phyloP scores from a whole-genome alignment of 2,797 vertebrate species.

The Nannoperca obscura region DNA sequence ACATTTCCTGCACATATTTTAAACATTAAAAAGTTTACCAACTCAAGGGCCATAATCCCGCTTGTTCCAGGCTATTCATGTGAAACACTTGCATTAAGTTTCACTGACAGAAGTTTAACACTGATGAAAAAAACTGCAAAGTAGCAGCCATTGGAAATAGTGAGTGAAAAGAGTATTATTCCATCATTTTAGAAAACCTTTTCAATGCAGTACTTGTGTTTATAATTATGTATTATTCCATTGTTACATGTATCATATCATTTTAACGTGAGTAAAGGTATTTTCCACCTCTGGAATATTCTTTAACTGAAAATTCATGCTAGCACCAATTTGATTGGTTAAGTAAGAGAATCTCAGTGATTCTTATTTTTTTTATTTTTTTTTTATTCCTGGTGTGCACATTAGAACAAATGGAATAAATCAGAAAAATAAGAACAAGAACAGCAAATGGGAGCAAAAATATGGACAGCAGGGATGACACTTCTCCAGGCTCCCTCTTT shows the following conservation, averaged over 20 bases:
- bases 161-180: neutral
- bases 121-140: neutral
- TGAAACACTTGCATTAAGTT: neutral
- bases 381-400: conserved; percentile 10
- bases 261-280: neutral
- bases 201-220: too few species aligned
- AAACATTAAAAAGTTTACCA: neutral
- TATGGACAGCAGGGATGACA: conserved; percentile 25
- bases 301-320: conserved; percentile 2
- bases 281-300: conserved; percentile 43
- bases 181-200: too few species aligned
- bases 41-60: neutral
- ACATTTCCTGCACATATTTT: neutral
- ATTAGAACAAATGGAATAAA: conserved; percentile 25
- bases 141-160: neutral
- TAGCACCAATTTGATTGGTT: neutral
- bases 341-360: neutral
- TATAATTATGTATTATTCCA: too few species aligned
- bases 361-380: too few species aligned
- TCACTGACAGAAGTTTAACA: neutral
- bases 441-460: conserved; percentile 16
- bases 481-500: conserved; percentile 45
- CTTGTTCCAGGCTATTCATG: neutral
- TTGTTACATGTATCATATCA: too few species aligned
- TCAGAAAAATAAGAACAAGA: conserved; percentile 3